Evolutionary conservation across 2,113 vertebrate genomes (phyloP), one percentile per base, ranked within the genome.

Genomic region (Pelodiscus sinensis): DNA sequence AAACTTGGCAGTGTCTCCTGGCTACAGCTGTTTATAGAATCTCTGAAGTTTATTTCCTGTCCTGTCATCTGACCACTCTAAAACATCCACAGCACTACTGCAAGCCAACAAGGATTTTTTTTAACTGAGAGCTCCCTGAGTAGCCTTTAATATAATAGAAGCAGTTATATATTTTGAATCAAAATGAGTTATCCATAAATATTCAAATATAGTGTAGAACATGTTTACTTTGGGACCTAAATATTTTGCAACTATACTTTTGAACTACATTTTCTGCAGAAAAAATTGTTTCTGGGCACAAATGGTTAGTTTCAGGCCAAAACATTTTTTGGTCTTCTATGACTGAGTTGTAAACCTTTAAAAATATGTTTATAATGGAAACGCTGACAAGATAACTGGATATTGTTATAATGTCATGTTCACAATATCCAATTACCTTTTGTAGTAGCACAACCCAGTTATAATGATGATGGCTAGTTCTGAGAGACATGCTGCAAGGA

Each of bases 341-440:
- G 60, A 85, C 35, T 79, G 92, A 90, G 80, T 87, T 94, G 87
- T 81, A 95, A 94, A 80, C 65, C 90, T 93, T 96, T 82, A 84
- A 91, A 79, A 95, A 97, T 29, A 95, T 94, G 92, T 68, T 90
- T 85, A 93, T 83, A 50, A 9, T 90, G 82, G 94, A 35, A 93
- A 86, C 25, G 87, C 92, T 94, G 85, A 91, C 56, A 15, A 13
- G 92, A 79, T 90, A 93, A 94, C 27, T 91, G 85, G 78, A 56
- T 54, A n/a, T 57, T 82, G 90, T 86, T 93, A 90, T 95, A 95
- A 87, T 85, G 93, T 85, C 90, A 97, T 93, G 78, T 8, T 5
- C n/a, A 51, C 89, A 93, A 86, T 14, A 65, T 90, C 85, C 86
- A 85, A 50, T 90, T 58, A 62, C 92, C 94, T 85, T 80, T 86